phyloP scores from a whole-genome alignment of 2,797 vertebrate genomes.

The Acanthurus lineatus region DNA sequence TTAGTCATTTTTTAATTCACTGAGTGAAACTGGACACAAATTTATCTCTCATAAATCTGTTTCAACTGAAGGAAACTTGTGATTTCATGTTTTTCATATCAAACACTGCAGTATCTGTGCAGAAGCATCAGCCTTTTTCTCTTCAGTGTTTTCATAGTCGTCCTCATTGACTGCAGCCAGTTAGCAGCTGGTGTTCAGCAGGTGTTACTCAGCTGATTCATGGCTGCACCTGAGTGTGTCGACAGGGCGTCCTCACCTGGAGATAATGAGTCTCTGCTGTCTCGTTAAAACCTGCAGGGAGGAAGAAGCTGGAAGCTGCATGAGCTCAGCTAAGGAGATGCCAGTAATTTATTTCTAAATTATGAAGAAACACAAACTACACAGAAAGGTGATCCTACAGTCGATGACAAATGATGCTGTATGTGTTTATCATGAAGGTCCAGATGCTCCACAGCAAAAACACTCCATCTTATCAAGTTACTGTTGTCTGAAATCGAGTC shows the following conservation, averaged over 20 bases:
- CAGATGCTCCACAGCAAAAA: not conserved
- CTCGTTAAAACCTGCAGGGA: conserved; percentile 19
- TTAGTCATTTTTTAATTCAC: not conserved
- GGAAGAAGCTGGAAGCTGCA: conserved; percentile 21
- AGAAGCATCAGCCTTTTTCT: too few relatives aligned
- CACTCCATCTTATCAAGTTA: not conserved
- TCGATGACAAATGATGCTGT: not conserved
- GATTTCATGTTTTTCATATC: not conserved
- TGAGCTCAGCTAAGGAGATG: not conserved
- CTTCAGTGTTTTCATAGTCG: accelerated
- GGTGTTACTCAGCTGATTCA: conserved; percentile 51
- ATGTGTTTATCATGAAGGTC: not conserved
- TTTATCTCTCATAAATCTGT: not conserved
- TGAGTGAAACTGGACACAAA: not conserved
- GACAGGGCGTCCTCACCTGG: conserved; percentile 71
- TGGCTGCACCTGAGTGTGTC: conserved; percentile 28
- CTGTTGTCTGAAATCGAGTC: not conserved
- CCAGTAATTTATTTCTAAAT: not conserved
- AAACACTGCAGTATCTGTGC: not conserved
- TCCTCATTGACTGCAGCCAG: not conserved
- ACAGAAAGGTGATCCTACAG: not conserved
- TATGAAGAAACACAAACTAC: not conserved
- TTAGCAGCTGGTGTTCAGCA: not conserved
- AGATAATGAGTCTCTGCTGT: conserved; percentile 52
- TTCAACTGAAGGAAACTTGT: not conserved